Evolutionary conservation across 2,797 vertebrate species (phyloP).

Genomic region (Hemitrygon akajei): DNA sequence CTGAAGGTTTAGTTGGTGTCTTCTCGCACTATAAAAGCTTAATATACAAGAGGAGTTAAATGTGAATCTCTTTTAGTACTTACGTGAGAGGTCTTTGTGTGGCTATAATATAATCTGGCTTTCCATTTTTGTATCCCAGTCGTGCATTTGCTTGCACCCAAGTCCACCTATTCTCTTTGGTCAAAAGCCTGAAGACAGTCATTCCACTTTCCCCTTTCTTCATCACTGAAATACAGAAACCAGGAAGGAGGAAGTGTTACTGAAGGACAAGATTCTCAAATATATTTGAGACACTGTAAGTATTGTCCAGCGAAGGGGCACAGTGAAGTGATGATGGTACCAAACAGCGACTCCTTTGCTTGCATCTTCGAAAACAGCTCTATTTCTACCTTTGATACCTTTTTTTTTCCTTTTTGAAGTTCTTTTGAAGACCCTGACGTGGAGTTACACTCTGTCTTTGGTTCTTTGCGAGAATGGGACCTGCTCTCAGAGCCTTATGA

Average conservation of each 20-base stretch:
- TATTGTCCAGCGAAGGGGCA: neutral
- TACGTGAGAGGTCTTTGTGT: slow-evolving; percentile 69
- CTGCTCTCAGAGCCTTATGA: too few relatives aligned
- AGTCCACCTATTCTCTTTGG: slow-evolving; percentile 66
- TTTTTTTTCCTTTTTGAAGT: too few relatives aligned
- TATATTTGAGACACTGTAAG: too few relatives aligned
- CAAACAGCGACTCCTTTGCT: too few relatives aligned
- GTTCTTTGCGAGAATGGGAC: too few relatives aligned
- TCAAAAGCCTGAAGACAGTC: slow-evolving; percentile 69
- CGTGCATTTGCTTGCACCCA: slow-evolving; percentile 74
- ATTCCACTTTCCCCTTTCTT: slow-evolving; percentile 74
- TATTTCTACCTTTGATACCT: too few relatives aligned
- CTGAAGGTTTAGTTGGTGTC: too few relatives aligned
- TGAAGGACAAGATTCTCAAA: neutral
- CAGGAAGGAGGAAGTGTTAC: neutral
- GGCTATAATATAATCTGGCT: slow-evolving; percentile 69
- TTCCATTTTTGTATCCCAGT: slow-evolving; percentile 70
- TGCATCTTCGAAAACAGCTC: too few relatives aligned
- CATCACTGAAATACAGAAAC: slow-evolving; percentile 55
- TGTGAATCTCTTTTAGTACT: slow-evolving; percentile 43
- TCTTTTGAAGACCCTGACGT: too few relatives aligned
- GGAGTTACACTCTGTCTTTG: too few relatives aligned
- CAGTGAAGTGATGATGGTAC: too few relatives aligned
- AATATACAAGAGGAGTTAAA: neutral
- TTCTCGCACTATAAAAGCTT: neutral